These are phyloP conservation scores for Pantherophis alleghaniensis DNA, from an alignment of 2,797 vertebrate species.

Conservation along the genomic window DNA sequence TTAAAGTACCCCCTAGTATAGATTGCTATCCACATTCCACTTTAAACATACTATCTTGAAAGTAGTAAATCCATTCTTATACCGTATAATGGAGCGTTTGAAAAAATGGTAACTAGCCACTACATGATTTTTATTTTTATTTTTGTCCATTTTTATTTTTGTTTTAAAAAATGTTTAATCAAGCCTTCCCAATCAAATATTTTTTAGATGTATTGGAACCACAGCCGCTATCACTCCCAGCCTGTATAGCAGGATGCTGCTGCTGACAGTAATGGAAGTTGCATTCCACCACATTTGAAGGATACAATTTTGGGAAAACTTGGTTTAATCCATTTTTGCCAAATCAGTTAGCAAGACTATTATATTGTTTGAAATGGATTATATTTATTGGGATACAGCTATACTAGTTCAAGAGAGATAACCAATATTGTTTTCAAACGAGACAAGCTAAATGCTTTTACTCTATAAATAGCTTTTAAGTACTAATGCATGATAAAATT, in stretches of 20 bases:
- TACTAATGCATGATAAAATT: background rate
- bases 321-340: background rate
- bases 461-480: background rate
- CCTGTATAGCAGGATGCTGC: background rate
- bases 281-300: background rate
- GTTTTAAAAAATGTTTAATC: background rate
- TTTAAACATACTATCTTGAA: background rate
- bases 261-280: background rate
- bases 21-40: background rate
- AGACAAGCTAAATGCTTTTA: background rate
- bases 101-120: background rate
- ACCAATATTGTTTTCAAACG: slow-evolving; percentile 1
- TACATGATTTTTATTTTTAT: background rate
- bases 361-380: background rate
- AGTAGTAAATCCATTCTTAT: background rate
- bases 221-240: background rate
- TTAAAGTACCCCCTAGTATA: background rate
- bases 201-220: background rate
- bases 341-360: background rate
- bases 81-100: background rate
- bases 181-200: background rate
- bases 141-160: background rate
- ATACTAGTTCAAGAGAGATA: background rate
- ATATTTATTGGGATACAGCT: background rate
- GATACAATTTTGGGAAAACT: background rate